These are phyloP conservation scores for Dryomyza anilis DNA, from an alignment of 2,888 invertebrate genomes.

Conservation along the genomic window DNA sequence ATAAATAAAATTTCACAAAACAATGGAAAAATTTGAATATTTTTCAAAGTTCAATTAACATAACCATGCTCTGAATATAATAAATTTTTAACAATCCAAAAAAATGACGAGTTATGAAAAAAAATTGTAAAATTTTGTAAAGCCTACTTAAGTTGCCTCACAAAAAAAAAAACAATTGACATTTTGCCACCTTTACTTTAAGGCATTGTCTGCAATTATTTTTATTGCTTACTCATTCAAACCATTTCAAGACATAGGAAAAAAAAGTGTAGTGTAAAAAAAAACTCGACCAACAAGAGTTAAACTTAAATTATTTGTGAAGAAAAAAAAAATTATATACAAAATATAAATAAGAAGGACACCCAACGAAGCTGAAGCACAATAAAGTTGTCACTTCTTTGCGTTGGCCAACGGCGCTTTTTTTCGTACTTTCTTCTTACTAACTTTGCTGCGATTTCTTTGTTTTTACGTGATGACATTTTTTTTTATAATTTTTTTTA, in stretches of 20 bases:
- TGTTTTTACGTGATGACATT: neutral
- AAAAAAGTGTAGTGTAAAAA: neutral
- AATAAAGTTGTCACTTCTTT: neutral
- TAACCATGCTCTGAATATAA: too few species aligned
- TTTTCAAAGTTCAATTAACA: too few species aligned
- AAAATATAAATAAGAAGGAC: neutral
- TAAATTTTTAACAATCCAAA: too few species aligned
- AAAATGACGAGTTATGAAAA: too few species aligned
- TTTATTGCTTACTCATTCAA: slow-evolving; percentile 11
- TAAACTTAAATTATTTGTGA: slow-evolving; percentile 4
- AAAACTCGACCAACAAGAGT: neutral
- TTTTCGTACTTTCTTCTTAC: neutral
- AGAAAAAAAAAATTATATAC: too few species aligned
- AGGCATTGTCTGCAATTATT: slow-evolving; percentile 6
- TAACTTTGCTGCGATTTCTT: neutral
- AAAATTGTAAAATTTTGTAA: too few species aligned
- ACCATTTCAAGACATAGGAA: neutral
- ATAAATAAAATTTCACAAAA: too few species aligned
- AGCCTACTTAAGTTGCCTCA: too few species aligned
- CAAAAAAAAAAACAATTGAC: neutral
- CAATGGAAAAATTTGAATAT: too few species aligned
- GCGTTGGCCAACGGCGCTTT: neutral
- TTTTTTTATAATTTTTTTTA: neutral
- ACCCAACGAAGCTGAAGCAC: slow-evolving; percentile 6
- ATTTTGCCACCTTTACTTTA: neutral